Percentiles rank a stretch among this genome's conserved stretches.
These are phyloP conservation scores for Pelobates fuscus DNA, from an alignment of 2,113 vertebrate species.

Conservation along the genomic window DNA sequence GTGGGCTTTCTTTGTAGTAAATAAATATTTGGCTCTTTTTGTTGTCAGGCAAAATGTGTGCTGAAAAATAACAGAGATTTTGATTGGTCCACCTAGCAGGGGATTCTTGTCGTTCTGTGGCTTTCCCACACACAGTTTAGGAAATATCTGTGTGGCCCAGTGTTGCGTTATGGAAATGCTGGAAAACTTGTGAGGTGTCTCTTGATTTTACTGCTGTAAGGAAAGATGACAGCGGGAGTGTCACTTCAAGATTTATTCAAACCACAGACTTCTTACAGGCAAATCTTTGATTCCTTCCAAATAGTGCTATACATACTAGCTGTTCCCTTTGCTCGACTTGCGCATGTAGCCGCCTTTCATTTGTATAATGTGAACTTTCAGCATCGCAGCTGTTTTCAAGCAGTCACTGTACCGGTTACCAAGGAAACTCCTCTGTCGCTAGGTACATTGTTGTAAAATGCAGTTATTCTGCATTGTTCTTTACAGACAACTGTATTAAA, in stretches of 20 bases:
- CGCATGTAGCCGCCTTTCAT: too few species aligned
- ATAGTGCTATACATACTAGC: not conserved
- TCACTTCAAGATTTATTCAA: slow-evolving; percentile 6
- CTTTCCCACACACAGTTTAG: slow-evolving; percentile 36
- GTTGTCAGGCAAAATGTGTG: not conserved
- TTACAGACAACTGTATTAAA: too few species aligned
- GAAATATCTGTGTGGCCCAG: slow-evolving; percentile 38
- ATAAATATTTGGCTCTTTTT: slow-evolving; percentile 21
- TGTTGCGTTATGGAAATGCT: slow-evolving; percentile 2
- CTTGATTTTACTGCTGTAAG: slow-evolving; percentile 16
- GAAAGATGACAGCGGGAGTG: not conserved
- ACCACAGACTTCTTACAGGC: slow-evolving; percentile 18
- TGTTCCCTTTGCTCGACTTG: too few species aligned
- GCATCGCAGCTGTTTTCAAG: too few species aligned
- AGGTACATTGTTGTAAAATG: too few species aligned
- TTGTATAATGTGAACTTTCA: too few species aligned
- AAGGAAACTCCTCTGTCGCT: too few species aligned
- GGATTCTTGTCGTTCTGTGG: slow-evolving; percentile 18
- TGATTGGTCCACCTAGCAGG: not conserved
- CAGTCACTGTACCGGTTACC: too few species aligned
- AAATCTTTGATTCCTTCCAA: slow-evolving; percentile 16
- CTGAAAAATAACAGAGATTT: too few species aligned
- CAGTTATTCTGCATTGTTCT: too few species aligned
- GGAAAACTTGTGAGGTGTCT: slow-evolving; percentile 20
- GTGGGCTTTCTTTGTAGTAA: too few species aligned